Evolutionary conservation across 2,888 invertebrate genomes (phyloP), one percentile per base, ranked within the genome.

Genomic region (Acronicta psi): DNA sequence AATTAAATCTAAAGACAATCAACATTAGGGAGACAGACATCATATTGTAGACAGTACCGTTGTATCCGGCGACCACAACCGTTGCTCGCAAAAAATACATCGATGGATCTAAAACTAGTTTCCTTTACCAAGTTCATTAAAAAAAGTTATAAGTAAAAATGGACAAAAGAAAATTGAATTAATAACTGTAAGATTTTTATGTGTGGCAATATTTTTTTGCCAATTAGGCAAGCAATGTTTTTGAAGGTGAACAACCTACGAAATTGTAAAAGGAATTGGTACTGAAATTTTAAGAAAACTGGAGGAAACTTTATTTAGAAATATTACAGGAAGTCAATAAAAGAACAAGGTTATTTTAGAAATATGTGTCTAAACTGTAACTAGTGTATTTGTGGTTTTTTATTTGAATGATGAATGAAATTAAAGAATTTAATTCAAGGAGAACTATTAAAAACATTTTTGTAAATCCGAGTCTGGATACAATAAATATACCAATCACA

Each of bases 21-120:
- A 56, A 17, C 55, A 38, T 46, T 47, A 56, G 44, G 49, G 41
- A 67, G 37, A 59, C 41, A 50, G 44, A 51, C 42, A 63, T 56
- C 47, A 47, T 56, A 69, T 69, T 67, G 41, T 50, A 52, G 40
- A 49, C 41, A 44, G 47, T 41, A 76, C 77, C 69, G 77, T 79
- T 78, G n/a, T n/a, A 75, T 13, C 23, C 13, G 13, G n/a, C 20
- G 36, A 73, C 65, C 70, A 66, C 69, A 67, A 66, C 55, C 46
- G 59, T 36, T 55, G 49, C 17, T 29, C 34, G 41, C 54, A 74
- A 58, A 73, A 73, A 70, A 56, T 23, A 58, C 36, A 52, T 13
- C 29, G 40, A 59, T 36, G n/a, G 11, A 55, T 46, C 56, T 57
- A 67, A 46, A 73, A 67, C 67, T 47, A 42, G 51, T 55, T 56